Evolutionary conservation across 2,888 invertebrate genomes (phyloP), one percentile per base, ranked within the genome.

Genomic region (Dasysyrphus tricinctus): DNA sequence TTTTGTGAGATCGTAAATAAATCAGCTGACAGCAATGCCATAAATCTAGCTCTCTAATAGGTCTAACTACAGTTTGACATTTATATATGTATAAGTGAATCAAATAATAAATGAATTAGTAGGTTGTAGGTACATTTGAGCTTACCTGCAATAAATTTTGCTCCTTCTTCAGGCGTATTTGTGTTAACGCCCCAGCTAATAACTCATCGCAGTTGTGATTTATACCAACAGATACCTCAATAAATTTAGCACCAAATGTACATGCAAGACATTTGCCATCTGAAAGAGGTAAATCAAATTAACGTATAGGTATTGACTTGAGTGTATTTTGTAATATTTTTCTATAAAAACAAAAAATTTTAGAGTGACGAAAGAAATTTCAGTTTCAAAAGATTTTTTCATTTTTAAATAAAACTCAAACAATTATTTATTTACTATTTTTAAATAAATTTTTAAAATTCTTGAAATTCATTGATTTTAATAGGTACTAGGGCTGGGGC

Each of bases 151-250:
- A 91, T 80, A 93, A 92, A 89, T 93, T 93, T 89, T 95, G 95
- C 88, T 95, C 95, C 90, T 94, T 94, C 93, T 97, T 97, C 88
- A 98, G 94, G 70, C 98, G 94, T 90, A 98, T 97, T 93, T 98
- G 98, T 89, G 96, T 97, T 85, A 99, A 94, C 78, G 98, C 96
- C 0, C 98, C 98, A 32, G 98, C 98, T 56, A 99, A 94, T 0
- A 99, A 94, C 90, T 99, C 98, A 93, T 99, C 98, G 37, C 98
- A 97, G 92, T 98, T 98, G 94, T 98, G 98, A 93, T 98, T 98
- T 90, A 99, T 97, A 14, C 98, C 98, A 14, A 98, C 98, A 0
- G 98, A 98, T 19, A 98, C 97, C 93, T 99, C 98, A 88, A 98
- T 97, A 94, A 97, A 98, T 93, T 98, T 98, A 75, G 97, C 96